phyloP scores from a whole-genome alignment of 1,140 invertebrate species.

The Platorchestia sp. region DNA sequence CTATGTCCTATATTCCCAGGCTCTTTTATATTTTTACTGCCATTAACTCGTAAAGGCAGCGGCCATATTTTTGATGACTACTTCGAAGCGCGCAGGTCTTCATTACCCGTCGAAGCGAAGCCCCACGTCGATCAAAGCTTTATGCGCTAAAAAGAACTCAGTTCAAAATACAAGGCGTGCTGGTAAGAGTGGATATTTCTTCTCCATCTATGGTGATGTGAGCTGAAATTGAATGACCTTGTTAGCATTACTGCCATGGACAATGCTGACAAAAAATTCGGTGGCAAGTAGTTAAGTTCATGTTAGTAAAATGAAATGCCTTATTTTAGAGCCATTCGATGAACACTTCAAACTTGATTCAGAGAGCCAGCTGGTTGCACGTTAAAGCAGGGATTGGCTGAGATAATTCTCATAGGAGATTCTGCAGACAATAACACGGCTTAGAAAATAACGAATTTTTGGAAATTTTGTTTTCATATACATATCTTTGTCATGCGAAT shows the following conservation, averaged over 20 bases:
- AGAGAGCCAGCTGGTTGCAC: not conserved
- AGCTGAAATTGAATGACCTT: not conserved
- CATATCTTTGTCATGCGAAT: no score
- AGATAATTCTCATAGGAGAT: no score
- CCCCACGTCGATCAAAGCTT: not conserved
- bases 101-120: not conserved
- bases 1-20: slow-evolving; percentile 4
- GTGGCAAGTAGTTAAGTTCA: not conserved
- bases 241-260: not conserved
- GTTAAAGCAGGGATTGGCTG: not conserved
- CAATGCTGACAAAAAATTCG: not conserved
- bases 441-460: no score
- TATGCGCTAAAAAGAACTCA: not conserved
- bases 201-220: not conserved
- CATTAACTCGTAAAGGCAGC: not conserved
- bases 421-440: no score
- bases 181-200: not conserved
- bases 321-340: not conserved
- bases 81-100: not conserved
- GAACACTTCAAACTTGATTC: not conserved
- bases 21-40: not conserved
- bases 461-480: no score
- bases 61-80: not conserved
- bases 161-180: not conserved
- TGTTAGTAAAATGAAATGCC: not conserved